These are phyloP conservation scores for Xyliphius kryptos DNA, from an alignment of 2,113 vertebrate genomes.

Conservation along the genomic window DNA sequence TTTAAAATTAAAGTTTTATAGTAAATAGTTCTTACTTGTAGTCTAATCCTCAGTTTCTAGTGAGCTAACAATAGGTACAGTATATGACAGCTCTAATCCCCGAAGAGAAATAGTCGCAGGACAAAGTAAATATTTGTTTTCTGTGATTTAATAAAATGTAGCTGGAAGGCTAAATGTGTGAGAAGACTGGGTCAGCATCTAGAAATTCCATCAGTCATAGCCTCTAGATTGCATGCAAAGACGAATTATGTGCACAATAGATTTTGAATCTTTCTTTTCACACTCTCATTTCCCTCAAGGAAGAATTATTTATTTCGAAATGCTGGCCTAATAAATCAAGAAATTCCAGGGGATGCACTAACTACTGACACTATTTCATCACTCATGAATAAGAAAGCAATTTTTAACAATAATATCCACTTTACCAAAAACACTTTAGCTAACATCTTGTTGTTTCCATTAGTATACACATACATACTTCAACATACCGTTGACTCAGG, in stretches of 20 bases:
- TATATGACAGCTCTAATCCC: too few relatives aligned
- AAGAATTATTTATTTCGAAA: neutral
- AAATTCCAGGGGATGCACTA: neutral
- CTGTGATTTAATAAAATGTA: too few relatives aligned
- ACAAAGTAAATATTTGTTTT: too few relatives aligned
- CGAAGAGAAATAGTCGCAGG: too few relatives aligned
- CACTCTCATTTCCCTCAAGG: neutral
- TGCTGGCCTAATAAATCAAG: neutral
- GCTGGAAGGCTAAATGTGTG: slow-evolving; percentile 14
- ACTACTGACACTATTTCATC: neutral
- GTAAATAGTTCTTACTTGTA: too few relatives aligned
- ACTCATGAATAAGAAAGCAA: neutral
- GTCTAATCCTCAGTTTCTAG: too few relatives aligned
- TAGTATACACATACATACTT: neutral
- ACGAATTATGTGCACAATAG: neutral
- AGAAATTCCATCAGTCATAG: slow-evolving; percentile 21
- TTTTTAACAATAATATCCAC: slow-evolving; percentile 5
- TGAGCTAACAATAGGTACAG: too few relatives aligned
- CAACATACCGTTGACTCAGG: slow-evolving; percentile 83
- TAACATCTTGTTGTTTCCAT: too few relatives aligned
- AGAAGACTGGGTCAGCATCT: too few relatives aligned
- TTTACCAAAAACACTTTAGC: neutral
- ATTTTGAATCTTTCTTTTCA: neutral
- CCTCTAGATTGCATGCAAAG: neutral
- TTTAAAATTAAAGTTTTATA: too few relatives aligned